Conservation (phyloP, 2,113 vertebrate genomes). For the Scomber scombrus region DNA sequence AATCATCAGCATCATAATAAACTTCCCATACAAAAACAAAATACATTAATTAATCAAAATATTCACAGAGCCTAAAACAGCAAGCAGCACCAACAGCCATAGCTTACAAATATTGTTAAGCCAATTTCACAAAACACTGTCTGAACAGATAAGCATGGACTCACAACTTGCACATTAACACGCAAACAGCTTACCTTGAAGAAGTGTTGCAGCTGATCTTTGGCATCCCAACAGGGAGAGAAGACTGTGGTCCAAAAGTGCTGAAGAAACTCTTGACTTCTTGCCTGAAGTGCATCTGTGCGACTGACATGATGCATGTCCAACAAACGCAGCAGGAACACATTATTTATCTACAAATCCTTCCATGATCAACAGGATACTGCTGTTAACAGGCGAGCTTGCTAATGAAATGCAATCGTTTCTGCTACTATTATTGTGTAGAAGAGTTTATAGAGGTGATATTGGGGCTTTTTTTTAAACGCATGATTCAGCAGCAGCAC, state of each 20-base stretch:
- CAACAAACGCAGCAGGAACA: too few relatives aligned
- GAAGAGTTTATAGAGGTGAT: too few relatives aligned
- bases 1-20: neutral
- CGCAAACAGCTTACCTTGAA: constrained; percentile 8
- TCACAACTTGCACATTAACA: neutral
- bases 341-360: too few relatives aligned
- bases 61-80: neutral
- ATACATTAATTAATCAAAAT: neutral
- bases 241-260: too few relatives aligned
- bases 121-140: neutral
- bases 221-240: neutral
- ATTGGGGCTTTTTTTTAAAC: neutral
- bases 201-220: neutral
- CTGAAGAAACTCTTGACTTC: neutral
- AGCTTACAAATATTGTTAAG: neutral
- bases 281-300: neutral
- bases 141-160: neutral
- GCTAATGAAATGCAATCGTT: neutral
- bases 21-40: neutral
- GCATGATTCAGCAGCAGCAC: neutral
- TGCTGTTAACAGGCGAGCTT: neutral
- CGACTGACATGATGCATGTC: too few relatives aligned
- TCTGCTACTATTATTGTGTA: too few relatives aligned
- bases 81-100: neutral
- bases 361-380: neutral